Percentiles rank a stretch among this genome's conserved stretches.
phyloP scores from a whole-genome alignment of 2,888 invertebrate genomes.

The Allacma fusca region DNA sequence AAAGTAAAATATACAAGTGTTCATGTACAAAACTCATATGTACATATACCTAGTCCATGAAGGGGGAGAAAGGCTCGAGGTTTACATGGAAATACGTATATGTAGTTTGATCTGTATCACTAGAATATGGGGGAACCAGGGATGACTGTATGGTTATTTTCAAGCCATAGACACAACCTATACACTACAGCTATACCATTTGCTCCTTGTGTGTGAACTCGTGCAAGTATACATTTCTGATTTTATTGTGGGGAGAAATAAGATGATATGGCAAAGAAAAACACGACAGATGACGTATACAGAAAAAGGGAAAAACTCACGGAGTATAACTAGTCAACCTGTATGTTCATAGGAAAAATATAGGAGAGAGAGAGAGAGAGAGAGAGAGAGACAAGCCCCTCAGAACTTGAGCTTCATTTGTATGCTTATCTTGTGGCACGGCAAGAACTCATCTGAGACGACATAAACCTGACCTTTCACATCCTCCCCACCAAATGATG shows the following conservation, averaged over 20 bases:
- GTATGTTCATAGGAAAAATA: too few relatives aligned
- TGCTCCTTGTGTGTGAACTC: neutral
- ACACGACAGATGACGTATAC: neutral
- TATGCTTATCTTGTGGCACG: constrained; percentile 18
- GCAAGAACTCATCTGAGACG: constrained; percentile 29
- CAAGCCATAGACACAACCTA: too few relatives aligned
- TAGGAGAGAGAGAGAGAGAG: too few relatives aligned
- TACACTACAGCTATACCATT: too few relatives aligned
- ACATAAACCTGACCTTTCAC: constrained; percentile 35
- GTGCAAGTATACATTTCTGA: neutral
- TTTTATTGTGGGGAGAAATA: neutral
- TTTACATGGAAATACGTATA: too few relatives aligned
- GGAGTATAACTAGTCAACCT: neutral
- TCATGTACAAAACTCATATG: too few relatives aligned
- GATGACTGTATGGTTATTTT: too few relatives aligned
- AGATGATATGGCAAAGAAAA: neutral
- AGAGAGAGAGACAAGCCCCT: too few relatives aligned
- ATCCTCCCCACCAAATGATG: constrained; percentile 23
- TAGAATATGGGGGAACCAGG: too few relatives aligned
- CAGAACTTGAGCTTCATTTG: constrained; percentile 1
- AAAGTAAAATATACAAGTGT: constrained; percentile 1
- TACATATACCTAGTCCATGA: too few relatives aligned
- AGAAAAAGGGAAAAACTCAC: neutral
- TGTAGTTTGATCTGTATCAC: too few relatives aligned
- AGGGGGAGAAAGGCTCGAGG: too few relatives aligned